Conservation (phyloP, 2,113 vertebrate species). For the Turnix velox region DNA sequence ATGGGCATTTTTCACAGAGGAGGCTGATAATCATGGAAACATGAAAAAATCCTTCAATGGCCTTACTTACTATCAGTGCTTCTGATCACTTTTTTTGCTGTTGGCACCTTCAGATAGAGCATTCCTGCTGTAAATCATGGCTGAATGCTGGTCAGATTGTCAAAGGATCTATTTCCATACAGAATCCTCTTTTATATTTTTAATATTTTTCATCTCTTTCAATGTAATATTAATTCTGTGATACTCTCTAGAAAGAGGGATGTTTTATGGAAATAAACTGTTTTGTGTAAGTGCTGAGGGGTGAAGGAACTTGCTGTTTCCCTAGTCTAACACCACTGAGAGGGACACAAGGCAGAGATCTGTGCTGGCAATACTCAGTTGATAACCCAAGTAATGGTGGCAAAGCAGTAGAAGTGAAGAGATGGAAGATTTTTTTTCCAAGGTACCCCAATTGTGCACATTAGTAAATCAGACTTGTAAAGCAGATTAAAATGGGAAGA, state of each 20-base stretch:
- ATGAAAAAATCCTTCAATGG: neutral
- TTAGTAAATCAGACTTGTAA: neutral
- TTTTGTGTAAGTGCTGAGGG: neutral
- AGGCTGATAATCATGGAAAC: neutral
- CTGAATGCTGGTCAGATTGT: neutral
- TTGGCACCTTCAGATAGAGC: neutral
- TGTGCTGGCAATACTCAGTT: neutral
- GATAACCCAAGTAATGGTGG: neutral
- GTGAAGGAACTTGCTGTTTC: slow-evolving; percentile 16
- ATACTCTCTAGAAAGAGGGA: slow-evolving; percentile 8
- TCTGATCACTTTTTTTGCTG: neutral
- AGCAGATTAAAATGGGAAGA: neutral
- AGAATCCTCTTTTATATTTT: neutral
- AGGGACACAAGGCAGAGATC: neutral
- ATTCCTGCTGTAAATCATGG: neutral
- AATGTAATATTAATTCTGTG: neutral
- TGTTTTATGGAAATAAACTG: neutral
- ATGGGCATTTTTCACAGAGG: neutral
- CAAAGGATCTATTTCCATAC: neutral
- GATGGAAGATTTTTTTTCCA: neutral
- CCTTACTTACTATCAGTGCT: neutral
- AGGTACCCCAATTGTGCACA: neutral
- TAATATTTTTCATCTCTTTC: neutral
- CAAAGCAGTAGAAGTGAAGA: neutral
- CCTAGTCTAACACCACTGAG: neutral